Conservation (phyloP, 2,797 vertebrate genomes). For the Anas flavirostris region DNA sequence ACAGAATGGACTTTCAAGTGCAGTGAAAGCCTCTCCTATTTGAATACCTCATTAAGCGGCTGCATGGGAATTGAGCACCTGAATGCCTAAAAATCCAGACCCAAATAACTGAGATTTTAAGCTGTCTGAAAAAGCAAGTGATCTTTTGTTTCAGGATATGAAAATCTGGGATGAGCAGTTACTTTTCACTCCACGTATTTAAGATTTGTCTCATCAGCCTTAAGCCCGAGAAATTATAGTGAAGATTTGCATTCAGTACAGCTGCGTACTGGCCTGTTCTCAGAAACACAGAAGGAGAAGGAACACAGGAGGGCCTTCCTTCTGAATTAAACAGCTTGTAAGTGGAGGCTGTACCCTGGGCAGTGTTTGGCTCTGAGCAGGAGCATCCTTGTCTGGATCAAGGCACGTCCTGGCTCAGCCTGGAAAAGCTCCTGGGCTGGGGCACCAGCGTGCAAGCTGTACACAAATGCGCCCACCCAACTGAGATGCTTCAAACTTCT, state of each 20-base stretch:
- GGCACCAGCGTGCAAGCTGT: not conserved
- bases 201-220: not conserved
- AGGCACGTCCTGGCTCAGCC: not conserved
- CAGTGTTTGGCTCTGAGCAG: not conserved
- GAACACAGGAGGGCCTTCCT: not conserved
- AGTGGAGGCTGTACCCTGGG: not conserved
- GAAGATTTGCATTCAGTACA: not conserved
- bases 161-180: not conserved
- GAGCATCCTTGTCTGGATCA: not conserved
- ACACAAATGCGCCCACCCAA: not conserved
- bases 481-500: not conserved
- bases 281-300: not conserved
- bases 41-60: slow-evolving; percentile 13
- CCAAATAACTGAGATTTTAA: not conserved
- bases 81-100: not conserved
- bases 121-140: not conserved
- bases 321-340: not conserved
- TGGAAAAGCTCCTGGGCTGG: not conserved
- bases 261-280: not conserved
- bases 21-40: not conserved
- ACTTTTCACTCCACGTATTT: not conserved
- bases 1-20: not conserved
- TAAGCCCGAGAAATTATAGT: not conserved
- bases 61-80: not conserved
- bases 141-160: not conserved